These are phyloP conservation scores for Leptopilina clavipes DNA, from an alignment of 1,140 invertebrate species.

Conservation along the genomic window DNA sequence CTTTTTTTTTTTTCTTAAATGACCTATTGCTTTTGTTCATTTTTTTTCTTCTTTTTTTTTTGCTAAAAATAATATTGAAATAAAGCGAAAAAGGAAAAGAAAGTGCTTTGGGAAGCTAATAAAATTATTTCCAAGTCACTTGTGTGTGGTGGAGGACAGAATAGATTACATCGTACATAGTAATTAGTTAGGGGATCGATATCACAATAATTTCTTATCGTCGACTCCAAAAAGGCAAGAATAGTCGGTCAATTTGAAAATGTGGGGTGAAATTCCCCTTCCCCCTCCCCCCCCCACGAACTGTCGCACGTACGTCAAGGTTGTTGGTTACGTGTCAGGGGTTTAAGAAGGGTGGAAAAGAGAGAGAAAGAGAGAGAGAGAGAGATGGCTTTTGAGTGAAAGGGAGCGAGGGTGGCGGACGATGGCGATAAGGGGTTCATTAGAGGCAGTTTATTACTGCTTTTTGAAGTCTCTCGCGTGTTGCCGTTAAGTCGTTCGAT, in stretches of 20 bases:
- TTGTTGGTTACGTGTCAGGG: conserved; percentile 38
- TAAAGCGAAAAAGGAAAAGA: background rate
- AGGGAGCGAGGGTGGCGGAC: conserved; percentile 59
- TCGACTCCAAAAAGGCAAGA: conserved; percentile 37
- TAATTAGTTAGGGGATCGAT: conserved; percentile 47
- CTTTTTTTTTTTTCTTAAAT: background rate
- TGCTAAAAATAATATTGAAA: background rate
- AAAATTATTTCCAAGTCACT: background rate
- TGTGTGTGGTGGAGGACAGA: conserved; percentile 46
- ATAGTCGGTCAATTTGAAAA: conserved; percentile 41
- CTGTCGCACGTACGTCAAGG: conserved; percentile 49
- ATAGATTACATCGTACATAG: conserved; percentile 17
- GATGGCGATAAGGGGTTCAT: conserved; percentile 75
- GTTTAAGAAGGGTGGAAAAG: conserved; percentile 44
- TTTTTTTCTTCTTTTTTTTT: too few species aligned
- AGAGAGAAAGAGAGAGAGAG: conserved; percentile 31
- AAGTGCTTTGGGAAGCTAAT: too few species aligned
- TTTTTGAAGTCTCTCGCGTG: conserved; percentile 76
- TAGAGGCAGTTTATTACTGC: conserved; percentile 76
- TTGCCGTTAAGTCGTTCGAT: conserved; percentile 75
- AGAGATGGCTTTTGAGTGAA: conserved; percentile 42
- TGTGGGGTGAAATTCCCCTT: conserved; percentile 36
- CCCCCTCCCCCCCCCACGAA: conserved; percentile 40
- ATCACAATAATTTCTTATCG: conserved; percentile 53
- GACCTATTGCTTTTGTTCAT: background rate